A percentile compares a stretch with the other conserved stretches of the same genome.
Conservation (phyloP, 1,140 invertebrate species). For the Trichoplusia ni region DNA sequence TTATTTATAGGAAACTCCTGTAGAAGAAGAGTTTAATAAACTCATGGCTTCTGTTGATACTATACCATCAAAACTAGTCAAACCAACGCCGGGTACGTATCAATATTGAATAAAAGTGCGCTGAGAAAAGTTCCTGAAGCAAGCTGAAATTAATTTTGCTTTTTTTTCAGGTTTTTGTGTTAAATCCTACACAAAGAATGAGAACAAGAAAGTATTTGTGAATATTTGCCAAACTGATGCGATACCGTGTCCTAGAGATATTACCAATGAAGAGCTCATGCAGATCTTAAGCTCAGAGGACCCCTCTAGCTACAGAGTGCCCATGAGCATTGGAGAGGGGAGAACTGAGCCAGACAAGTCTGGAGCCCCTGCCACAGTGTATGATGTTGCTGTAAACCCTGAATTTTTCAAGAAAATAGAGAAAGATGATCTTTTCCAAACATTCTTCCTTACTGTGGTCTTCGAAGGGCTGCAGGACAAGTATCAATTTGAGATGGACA, state of each 20-base stretch:
- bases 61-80: conserved; percentile 64
- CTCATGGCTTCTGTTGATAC: conserved; percentile 59
- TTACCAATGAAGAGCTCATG: conserved; percentile 88
- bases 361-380: conserved; percentile 85
- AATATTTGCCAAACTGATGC: conserved; percentile 90
- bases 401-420: conserved; percentile 87
- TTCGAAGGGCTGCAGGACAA: conserved; percentile 88
- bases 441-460: conserved; percentile 88
- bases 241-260: conserved; percentile 90
- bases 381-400: conserved; percentile 90
- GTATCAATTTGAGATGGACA: conserved; percentile 85
- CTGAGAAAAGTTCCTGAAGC: too few species aligned
- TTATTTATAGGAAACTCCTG: conserved; percentile 61
- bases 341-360: conserved; percentile 90
- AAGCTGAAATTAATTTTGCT: not conserved
- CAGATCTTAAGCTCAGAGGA: conserved; percentile 87
- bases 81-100: conserved; percentile 72
- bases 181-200: conserved; percentile 87
- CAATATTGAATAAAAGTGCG: too few species aligned
- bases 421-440: conserved; percentile 86
- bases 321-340: conserved; percentile 93
- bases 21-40: conserved; percentile 75
- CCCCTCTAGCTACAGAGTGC: conserved; percentile 87
- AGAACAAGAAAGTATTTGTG: conserved; percentile 88
- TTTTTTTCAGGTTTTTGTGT: conserved; percentile 89